Evolutionary conservation across 2,888 invertebrate species (phyloP).

Genomic region (Diabrotica balteata): DNA sequence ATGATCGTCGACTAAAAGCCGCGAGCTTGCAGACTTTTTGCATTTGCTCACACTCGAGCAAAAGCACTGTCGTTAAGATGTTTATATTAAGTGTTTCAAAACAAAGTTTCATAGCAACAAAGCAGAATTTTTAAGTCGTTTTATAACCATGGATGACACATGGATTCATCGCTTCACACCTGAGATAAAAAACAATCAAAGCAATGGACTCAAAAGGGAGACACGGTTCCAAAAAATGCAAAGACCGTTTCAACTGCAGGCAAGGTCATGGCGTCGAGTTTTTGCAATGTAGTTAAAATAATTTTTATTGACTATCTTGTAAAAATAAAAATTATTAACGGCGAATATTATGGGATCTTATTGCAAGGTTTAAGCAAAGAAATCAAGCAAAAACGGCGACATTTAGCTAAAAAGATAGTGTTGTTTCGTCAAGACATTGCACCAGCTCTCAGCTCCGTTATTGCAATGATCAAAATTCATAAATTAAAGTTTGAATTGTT

Average conservation of each 20-base stretch:
- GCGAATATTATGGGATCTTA: conserved; percentile 28
- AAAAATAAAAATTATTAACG: neutral
- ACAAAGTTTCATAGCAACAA: conserved; percentile 38
- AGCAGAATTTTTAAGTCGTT: conserved; percentile 43
- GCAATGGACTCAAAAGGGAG: neutral
- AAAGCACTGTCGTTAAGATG: conserved; percentile 32
- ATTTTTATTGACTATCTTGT: conserved; percentile 17
- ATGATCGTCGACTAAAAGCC: conserved; percentile 37
- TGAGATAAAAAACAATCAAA: neutral
- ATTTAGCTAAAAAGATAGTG: too few species aligned
- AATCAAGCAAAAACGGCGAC: too few species aligned
- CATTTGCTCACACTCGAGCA: conserved; percentile 38
- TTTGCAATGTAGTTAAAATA: conserved; percentile 1
- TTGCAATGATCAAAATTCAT: too few species aligned
- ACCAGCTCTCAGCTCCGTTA: too few species aligned
- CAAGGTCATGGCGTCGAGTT: too few species aligned
- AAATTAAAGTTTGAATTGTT: too few species aligned
- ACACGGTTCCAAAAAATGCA: neutral
- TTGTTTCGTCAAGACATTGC: neutral
- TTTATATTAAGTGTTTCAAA: conserved; percentile 40
- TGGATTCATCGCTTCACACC: conserved; percentile 49
- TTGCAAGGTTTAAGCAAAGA: too few species aligned
- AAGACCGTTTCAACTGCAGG: too few species aligned
- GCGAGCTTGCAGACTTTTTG: conserved; percentile 39
- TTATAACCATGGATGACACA: conserved; percentile 32